Conservation (phyloP, 2,113 vertebrate genomes). For the Zosterops borbonicus region DNA sequence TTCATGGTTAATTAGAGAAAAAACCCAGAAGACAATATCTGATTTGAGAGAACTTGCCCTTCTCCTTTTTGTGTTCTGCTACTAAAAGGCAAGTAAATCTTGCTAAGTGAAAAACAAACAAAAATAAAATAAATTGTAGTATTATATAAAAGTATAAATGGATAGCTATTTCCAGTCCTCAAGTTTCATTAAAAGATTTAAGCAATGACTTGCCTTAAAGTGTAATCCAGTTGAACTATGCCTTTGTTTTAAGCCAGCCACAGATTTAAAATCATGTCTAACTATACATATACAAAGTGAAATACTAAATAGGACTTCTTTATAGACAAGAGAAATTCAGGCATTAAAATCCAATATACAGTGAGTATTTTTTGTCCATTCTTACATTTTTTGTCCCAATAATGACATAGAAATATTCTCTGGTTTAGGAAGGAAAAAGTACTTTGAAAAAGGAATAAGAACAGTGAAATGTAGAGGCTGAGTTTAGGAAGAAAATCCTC, state of each 20-base stretch:
- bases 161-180: not conserved
- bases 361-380: not conserved
- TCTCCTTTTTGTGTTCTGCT: not conserved
- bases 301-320: not conserved
- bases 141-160: not conserved
- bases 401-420: not conserved
- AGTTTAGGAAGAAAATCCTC: not conserved
- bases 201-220: not conserved
- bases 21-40: fast-evolving
- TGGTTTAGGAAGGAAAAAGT: not conserved
- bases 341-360: not conserved
- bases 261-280: not conserved
- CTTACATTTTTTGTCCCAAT: not conserved
- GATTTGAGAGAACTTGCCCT: not conserved
- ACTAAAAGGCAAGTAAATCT: not conserved
- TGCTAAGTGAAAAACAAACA: not conserved
- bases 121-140: not conserved
- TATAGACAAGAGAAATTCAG: not conserved
- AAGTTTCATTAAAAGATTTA: not conserved
- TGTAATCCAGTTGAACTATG: not conserved
- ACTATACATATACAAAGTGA: not conserved
- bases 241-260: not conserved
- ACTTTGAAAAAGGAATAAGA: not conserved
- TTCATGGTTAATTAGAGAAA: not conserved
- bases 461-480: not conserved